Percentiles rank a stretch among this genome's conserved stretches.
These are phyloP conservation scores for Lethrus apterus DNA, from an alignment of 1,140 invertebrate species.

Conservation along the genomic window DNA sequence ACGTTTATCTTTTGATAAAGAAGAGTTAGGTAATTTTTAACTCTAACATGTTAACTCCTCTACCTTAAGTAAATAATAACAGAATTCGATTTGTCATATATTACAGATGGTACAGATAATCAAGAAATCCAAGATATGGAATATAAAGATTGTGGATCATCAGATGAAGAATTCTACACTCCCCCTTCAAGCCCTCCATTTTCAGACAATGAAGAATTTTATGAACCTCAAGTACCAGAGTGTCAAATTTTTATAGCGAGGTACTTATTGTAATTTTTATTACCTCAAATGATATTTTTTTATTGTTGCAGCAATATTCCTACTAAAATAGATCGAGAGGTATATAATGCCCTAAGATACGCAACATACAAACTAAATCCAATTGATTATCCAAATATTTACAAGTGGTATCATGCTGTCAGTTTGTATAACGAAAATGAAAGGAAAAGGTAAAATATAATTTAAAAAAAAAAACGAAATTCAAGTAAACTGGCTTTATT, in stretches of 20 bases:
- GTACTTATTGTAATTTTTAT: conserved; percentile 29
- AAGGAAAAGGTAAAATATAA: conserved; percentile 39
- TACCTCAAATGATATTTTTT: conserved; percentile 11
- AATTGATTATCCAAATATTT: conserved; percentile 56
- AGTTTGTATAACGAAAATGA: conserved; percentile 47
- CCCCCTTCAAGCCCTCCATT: conserved; percentile 45
- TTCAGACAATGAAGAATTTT: conserved; percentile 37
- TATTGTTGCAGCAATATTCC: conserved; percentile 51
- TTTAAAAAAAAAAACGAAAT: too few species aligned
- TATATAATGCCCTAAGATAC: conserved; percentile 54
- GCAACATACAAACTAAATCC: conserved; percentile 43
- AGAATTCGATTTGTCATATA: too few species aligned
- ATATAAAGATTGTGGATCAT: too few species aligned
- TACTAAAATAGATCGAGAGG: conserved; percentile 61
- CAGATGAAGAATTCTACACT: conserved; percentile 44
- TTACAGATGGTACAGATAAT: too few species aligned
- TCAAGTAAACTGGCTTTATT: too few species aligned
- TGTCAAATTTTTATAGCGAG: conserved; percentile 47
- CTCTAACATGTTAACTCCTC: too few species aligned
- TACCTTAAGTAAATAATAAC: too few species aligned
- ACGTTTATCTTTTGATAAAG: conserved; percentile 27
- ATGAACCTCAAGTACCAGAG: conserved; percentile 46
- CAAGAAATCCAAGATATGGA: too few species aligned
- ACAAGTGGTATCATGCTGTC: conserved; percentile 57
- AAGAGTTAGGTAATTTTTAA: conserved; percentile 13